Conservation (phyloP, 2,113 vertebrate genomes). For the Syngnathoides biaculeatus region DNA sequence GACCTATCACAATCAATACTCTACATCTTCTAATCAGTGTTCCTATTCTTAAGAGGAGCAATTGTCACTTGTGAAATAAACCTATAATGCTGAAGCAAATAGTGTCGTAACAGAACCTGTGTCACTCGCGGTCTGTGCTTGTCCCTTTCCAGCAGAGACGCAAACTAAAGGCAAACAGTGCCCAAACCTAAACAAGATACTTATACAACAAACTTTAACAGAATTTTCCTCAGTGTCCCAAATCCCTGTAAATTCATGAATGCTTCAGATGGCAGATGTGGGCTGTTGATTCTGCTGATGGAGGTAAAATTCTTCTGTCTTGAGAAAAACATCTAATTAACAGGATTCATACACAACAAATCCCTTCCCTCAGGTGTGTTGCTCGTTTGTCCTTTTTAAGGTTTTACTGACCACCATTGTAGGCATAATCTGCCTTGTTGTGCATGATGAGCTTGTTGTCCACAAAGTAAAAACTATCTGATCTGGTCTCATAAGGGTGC, state of each 20-base stretch:
- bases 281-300: conserved; percentile 20
- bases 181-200: not conserved
- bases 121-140: conserved; percentile 16
- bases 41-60: conserved; percentile 33
- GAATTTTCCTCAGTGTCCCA: conserved; percentile 30
- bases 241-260: conserved; percentile 19
- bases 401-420: conserved; percentile 89
- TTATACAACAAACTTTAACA: conserved; percentile 5
- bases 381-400: conserved; percentile 29
- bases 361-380: conserved; percentile 22
- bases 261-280: conserved; percentile 38
- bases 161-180: conserved; percentile 44
- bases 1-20: conserved; percentile 37
- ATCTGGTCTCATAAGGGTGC: conserved; percentile 92
- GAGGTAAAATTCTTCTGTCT: conserved; percentile 31
- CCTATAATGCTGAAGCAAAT: conserved; percentile 19
- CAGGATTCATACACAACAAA: conserved; percentile 18
- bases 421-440: conserved; percentile 98
- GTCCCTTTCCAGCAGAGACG: conserved; percentile 65
- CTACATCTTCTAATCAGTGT: conserved; percentile 28
- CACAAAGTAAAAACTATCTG: conserved; percentile 99
- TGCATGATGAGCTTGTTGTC: conserved; percentile 99
- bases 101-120: conserved; percentile 11
- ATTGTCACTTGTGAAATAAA: conserved; percentile 27
- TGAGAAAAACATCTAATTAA: conserved; percentile 4